A percentile compares a stretch with the other conserved stretches of the same genome.
phyloP scores from a whole-genome alignment of 2,888 invertebrate species.

The Protodeltote pygarga region DNA sequence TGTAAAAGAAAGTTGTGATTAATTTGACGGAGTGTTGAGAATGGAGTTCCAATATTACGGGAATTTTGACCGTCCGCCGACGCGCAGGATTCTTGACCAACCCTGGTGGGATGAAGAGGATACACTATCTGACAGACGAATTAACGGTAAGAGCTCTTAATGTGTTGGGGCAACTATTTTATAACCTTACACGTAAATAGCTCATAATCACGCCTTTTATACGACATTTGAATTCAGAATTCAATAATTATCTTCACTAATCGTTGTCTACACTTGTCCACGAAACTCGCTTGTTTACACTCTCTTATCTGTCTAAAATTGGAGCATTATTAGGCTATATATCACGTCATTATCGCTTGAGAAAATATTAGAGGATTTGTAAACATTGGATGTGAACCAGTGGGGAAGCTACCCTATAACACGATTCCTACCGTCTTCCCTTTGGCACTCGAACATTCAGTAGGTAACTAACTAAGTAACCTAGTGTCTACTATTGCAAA shows the following conservation, averaged over 20 bases:
- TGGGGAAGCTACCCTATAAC: too few relatives aligned
- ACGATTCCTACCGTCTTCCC: too few relatives aligned
- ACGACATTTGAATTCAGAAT: constrained; percentile 1
- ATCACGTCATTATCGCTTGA: constrained; percentile 20
- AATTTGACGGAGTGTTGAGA: constrained; percentile 33
- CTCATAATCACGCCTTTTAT: constrained; percentile 3
- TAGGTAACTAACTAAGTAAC: too few relatives aligned
- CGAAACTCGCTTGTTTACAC: constrained; percentile 17
- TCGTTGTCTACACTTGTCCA: constrained; percentile 4
- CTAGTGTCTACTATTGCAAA: too few relatives aligned
- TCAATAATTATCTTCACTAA: constrained; percentile 13
- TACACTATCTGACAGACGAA: constrained; percentile 75
- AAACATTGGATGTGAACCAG: constrained; percentile 20
- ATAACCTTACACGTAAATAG: constrained; percentile 5
- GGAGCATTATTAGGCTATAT: constrained; percentile 27
- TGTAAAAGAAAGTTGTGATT: constrained; percentile 35
- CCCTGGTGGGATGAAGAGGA: constrained; percentile 84
- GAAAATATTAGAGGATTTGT: constrained; percentile 21
- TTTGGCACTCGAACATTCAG: too few relatives aligned
- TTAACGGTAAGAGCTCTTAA: constrained; percentile 69
- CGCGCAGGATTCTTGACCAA: constrained; percentile 69
- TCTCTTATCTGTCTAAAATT: constrained; percentile 39
- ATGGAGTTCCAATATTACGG: constrained; percentile 84
- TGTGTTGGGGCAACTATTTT: constrained; percentile 10
- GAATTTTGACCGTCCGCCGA: constrained; percentile 69